Evolutionary conservation across 2,113 vertebrate species (phyloP).

Genomic region (Seriola quinqueradiata): DNA sequence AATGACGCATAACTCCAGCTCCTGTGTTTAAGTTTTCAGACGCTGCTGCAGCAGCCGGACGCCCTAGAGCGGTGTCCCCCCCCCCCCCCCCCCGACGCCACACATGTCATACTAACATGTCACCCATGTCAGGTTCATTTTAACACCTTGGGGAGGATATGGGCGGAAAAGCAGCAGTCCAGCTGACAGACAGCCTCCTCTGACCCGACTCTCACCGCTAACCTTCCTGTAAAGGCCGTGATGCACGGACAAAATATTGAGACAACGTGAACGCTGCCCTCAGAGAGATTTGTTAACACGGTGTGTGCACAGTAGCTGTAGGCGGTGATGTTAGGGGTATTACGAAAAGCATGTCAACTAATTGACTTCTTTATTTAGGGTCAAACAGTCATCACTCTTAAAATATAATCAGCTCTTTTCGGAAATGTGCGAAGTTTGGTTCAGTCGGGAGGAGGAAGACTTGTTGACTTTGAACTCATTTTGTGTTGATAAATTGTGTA

Average conservation of each 20-base stretch:
- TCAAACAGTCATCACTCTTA: neutral
- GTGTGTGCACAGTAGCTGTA: neutral
- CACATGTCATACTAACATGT: constrained; percentile 59
- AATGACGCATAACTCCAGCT: constrained; percentile 43
- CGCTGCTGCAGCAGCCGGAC: constrained; percentile 28
- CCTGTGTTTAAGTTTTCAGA: constrained; percentile 30
- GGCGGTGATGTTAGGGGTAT: neutral
- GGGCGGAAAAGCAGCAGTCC: constrained; percentile 28
- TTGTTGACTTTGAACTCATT: no score
- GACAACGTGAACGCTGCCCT: neutral
- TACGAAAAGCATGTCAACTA: neutral
- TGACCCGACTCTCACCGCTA: constrained; percentile 51
- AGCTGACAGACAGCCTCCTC: constrained; percentile 69
- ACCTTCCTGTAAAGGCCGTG: constrained; percentile 48
- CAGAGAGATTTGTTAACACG: constrained; percentile 5
- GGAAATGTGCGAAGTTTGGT: neutral
- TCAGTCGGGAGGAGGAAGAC: no score
- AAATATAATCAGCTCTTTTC: no score
- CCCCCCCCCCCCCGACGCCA: constrained; percentile 69
- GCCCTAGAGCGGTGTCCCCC: constrained; percentile 40
- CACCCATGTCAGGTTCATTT: constrained; percentile 60
- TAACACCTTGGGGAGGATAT: constrained; percentile 59
- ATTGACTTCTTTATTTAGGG: neutral
- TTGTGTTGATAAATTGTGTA: no score
- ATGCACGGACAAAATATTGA: constrained; percentile 35